A percentile compares a stretch with the other conserved stretches of the same genome.
Conservation (phyloP, 2,797 vertebrate genomes). For the Apodemus agrarius region DNA sequence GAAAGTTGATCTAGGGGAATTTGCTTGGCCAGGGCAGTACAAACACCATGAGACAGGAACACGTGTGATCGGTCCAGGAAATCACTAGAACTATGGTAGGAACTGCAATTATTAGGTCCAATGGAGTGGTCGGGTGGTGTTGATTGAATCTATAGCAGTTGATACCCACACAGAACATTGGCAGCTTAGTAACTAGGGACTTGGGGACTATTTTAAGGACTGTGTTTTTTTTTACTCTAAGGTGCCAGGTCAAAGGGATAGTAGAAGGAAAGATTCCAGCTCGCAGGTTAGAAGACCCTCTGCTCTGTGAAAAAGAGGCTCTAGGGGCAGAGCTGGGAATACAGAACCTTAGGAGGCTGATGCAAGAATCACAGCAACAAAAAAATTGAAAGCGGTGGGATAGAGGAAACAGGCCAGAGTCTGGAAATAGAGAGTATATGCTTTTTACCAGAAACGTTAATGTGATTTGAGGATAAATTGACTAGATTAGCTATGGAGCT, state of each 20-base stretch:
- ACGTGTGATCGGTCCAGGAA: neutral
- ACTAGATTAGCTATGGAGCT: neutral
- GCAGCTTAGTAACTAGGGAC: neutral
- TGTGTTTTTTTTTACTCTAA: neutral
- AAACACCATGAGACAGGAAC: neutral
- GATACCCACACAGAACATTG: neutral
- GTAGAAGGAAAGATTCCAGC: neutral
- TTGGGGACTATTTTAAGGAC: neutral
- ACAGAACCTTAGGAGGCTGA: neutral
- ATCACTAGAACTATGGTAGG: neutral
- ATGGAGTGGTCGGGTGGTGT: neutral
- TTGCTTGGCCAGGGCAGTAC: neutral
- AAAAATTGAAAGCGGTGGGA: neutral
- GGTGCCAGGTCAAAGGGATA: neutral
- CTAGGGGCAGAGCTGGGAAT: neutral
- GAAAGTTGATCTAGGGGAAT: neutral
- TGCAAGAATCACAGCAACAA: neutral
- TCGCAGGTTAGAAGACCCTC: constrained; percentile 19
- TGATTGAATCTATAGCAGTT: neutral
- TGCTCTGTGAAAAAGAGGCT: neutral
- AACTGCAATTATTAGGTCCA: neutral
- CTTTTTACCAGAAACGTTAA: constrained; percentile 7
- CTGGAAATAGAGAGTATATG: neutral
- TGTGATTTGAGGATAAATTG: constrained; percentile 27
- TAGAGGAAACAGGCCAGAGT: neutral